These are phyloP conservation scores for Genyomyrus donnyi DNA, from an alignment of 2,113 vertebrate species.

Conservation along the genomic window DNA sequence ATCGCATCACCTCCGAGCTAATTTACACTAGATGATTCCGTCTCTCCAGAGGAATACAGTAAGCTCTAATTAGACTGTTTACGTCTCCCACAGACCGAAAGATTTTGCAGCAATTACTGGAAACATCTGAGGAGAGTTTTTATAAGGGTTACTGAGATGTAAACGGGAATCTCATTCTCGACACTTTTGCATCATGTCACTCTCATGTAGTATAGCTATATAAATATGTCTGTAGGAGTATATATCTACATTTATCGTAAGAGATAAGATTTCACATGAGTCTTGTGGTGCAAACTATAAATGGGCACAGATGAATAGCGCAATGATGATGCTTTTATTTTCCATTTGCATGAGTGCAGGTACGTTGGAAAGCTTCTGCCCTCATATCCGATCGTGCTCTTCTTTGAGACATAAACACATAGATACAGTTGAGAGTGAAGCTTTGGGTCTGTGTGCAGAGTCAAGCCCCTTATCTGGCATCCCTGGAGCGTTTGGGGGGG, in stretches of 20 bases:
- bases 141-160: constrained; percentile 37
- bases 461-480: not conserved
- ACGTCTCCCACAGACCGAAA: constrained; percentile 42
- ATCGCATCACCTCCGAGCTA: constrained; percentile 34
- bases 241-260: not conserved
- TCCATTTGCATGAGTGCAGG: not conserved
- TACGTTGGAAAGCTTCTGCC: not conserved
- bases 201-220: not conserved
- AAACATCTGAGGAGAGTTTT: constrained; percentile 40
- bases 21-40: constrained; percentile 45
- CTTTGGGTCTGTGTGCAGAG: not conserved
- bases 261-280: not conserved
- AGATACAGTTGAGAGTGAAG: not conserved
- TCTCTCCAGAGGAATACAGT: constrained; percentile 47
- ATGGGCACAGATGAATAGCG: not conserved
- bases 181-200: no score
- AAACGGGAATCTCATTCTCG: constrained; percentile 19
- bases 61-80: constrained; percentile 50
- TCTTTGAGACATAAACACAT: not conserved
- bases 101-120: constrained; percentile 43
- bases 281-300: not conserved
- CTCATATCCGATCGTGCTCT: not conserved
- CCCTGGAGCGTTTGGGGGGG: not conserved
- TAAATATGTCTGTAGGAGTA: not conserved
- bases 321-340: not conserved